A percentile compares a stretch with the other conserved stretches of the same genome.
phyloP scores from a whole-genome alignment of 2,113 vertebrate species.

The Ondatra zibethicus region DNA sequence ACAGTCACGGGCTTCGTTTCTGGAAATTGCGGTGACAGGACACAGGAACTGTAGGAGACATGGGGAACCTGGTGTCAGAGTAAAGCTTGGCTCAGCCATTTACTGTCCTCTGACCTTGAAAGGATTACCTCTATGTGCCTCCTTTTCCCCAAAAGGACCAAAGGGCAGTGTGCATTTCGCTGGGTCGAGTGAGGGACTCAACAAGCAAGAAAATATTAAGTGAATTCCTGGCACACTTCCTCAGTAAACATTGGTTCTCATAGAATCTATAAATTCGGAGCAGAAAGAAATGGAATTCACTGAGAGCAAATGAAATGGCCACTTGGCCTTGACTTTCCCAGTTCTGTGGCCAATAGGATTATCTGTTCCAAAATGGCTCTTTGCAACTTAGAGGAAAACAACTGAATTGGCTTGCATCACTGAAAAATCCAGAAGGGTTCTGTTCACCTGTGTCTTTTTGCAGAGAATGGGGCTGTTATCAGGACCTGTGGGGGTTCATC shows the following conservation, averaged over 20 bases:
- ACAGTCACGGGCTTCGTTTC: slow-evolving; percentile 52
- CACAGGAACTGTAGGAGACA: not conserved
- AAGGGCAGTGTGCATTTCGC: not conserved
- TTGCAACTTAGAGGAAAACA: not conserved
- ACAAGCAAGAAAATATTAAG: not conserved
- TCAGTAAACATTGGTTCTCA: not conserved
- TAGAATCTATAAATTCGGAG: slow-evolving; percentile 10
- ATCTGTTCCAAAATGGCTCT: not conserved
- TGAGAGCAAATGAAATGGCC: not conserved
- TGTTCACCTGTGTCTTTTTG: slow-evolving; percentile 25
- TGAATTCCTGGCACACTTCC: not conserved
- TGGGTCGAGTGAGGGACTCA: not conserved
- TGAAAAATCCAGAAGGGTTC: not conserved
- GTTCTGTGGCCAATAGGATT: not conserved
- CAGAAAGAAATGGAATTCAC: not conserved
- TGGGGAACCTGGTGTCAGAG: slow-evolving; percentile 28
- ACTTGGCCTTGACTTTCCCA: not conserved
- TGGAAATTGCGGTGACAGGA: slow-evolving; percentile 26
- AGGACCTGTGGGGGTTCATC: not conserved
- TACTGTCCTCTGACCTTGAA: slow-evolving; percentile 2
- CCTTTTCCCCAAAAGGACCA: slow-evolving; percentile 7
- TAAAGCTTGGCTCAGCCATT: not conserved
- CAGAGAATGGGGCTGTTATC: not conserved
- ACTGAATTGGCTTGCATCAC: not conserved
- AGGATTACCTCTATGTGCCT: not conserved